Conservation (phyloP, 2,888 invertebrate species). For the Agrochola circellaris region DNA sequence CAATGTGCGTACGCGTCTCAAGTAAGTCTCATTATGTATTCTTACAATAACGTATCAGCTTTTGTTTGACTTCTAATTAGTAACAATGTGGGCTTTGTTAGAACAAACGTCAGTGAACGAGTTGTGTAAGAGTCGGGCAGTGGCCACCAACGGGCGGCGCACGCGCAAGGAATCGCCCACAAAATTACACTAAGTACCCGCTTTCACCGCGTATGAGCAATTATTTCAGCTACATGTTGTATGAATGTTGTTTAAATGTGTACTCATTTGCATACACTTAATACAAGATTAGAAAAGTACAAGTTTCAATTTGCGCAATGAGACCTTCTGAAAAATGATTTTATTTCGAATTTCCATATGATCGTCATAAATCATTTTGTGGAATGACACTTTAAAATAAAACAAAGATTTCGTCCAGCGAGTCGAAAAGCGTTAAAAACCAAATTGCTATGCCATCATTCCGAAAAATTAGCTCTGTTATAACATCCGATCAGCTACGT, state of each 20-base stretch:
- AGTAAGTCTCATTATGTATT: constrained; percentile 37
- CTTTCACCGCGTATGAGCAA: constrained; percentile 52
- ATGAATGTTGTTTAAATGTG: constrained; percentile 7
- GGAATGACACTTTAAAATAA: constrained; percentile 3
- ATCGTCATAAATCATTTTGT: neutral
- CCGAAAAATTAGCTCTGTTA: constrained; percentile 64
- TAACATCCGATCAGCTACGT: constrained; percentile 59
- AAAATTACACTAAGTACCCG: constrained; percentile 46
- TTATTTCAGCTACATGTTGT: constrained; percentile 48
- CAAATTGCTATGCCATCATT: constrained; percentile 58
- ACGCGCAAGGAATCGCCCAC: constrained; percentile 40
- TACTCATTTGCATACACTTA: constrained; percentile 20
- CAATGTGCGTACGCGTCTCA: constrained; percentile 10
- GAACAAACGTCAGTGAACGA: constrained; percentile 26
- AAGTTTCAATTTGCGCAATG: neutral
- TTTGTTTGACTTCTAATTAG: constrained; percentile 61
- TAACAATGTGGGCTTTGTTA: constrained; percentile 57
- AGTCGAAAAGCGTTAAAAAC: constrained; percentile 21
- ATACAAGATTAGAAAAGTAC: neutral
- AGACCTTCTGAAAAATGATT: neutral
- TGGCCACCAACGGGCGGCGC: constrained; percentile 9
- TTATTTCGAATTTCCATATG: neutral
- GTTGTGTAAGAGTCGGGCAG: constrained; percentile 56
- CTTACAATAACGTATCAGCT: constrained; percentile 42
- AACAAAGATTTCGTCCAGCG: constrained; percentile 2